Evolutionary conservation across 35 echinoderm and acorn worm species (phyloP).

Genomic region (Antedon bifida): DNA sequence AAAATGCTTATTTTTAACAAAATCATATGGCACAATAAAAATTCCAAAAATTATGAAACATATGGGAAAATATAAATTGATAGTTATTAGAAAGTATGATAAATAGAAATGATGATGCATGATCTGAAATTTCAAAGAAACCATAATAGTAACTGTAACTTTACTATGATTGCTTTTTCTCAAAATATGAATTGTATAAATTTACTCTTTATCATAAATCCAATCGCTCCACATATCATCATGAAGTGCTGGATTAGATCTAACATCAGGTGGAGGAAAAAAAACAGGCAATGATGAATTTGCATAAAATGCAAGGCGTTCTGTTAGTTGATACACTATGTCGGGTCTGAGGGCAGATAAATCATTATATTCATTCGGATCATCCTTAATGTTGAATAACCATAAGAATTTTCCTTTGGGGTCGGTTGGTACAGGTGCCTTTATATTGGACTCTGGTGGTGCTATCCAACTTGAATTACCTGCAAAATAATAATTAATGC

Average conservation of each 20-base stretch:
- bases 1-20: too few species aligned
- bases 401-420: slow-evolving; percentile 36
- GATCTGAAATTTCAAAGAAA: too few species aligned
- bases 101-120: too few species aligned
- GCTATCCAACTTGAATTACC: slow-evolving; percentile 78
- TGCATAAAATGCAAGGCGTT: slow-evolving; percentile 33
- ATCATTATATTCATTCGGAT: slow-evolving; percentile 57
- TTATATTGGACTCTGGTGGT: slow-evolving; percentile 52
- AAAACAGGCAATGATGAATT: slow-evolving; percentile 29
- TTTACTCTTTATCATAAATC: slow-evolving; percentile 3
- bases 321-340: slow-evolving; percentile 26
- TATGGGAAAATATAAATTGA: too few species aligned
- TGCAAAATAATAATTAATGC: neutral
- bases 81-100: too few species aligned
- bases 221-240: slow-evolving; percentile 56
- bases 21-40: too few species aligned
- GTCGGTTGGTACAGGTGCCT: slow-evolving; percentile 27
- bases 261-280: slow-evolving; percentile 44
- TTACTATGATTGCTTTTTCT: too few species aligned
- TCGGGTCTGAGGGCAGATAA: slow-evolving; percentile 35
- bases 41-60: too few species aligned
- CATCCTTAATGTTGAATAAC: slow-evolving; percentile 75
- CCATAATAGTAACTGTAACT: too few species aligned
- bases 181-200: too few species aligned
- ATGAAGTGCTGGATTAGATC: slow-evolving; percentile 54